Base-by-base conservation (phyloP, 1,140 invertebrate species). In the Eufriesea mexicana region DNA sequence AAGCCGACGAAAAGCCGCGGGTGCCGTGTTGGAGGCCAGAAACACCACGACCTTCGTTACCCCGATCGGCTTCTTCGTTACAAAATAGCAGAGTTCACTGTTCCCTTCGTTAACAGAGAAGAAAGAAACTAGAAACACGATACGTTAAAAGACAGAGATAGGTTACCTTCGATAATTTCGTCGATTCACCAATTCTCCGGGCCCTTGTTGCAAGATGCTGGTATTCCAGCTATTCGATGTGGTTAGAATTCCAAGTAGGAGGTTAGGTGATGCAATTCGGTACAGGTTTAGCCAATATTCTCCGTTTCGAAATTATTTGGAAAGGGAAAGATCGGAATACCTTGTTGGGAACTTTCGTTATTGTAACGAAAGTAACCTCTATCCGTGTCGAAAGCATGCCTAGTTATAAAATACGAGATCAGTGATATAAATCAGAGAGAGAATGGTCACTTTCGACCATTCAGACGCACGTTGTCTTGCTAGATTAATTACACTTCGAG, bases 1-100 rank as follows among this genome's bases (percentile, higher is more conserved):
- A 67, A 73, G 54, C n/a, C 64, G 47, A 51, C 83, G 68, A 70
- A 84, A 84, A 51, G 47, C 68, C 6, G 42, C 47, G 57, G 42
- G 59, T 47, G 16, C 42, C 28, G 20, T 9, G 20, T 45, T 47
- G 12, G 71, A 45, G n/a, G 35, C 35, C 35, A 51, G 16, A 20
- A n/a, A 59, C 18, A 35, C 28, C 54, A 18, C 71, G 71, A 57
- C 35, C 71, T 42, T 61, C 28, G 51, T 55, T 74, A 42, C 35
- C 18, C 20, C 23, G 45, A 66, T 67, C 64, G 35, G 28, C 28
- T 55, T 51, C 51, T 28, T 45, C 6, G 54, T 74, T 74, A 55
- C 35, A 59, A 74, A 57, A 57, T 25, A 47, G 8, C 54, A 16
- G 23, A 51, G 25, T 51, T 49, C 16, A n/a, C n/a, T 25, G 14